Percentiles rank a stretch among this genome's conserved stretches.
Conservation (phyloP, 1,140 invertebrate species). For the Drosophila triauraria region DNA sequence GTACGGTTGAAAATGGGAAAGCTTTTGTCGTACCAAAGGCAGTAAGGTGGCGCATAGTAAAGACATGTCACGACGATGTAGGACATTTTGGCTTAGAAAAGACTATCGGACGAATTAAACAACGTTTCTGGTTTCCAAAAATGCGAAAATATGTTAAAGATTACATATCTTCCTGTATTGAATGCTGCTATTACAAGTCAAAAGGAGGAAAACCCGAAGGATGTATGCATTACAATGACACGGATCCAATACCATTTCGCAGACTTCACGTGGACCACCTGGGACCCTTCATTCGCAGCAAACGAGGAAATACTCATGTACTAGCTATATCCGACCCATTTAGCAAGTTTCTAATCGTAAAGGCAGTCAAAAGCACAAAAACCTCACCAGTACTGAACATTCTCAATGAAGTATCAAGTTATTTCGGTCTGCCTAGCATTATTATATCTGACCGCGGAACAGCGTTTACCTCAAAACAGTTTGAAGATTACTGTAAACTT, state of each 20-base stretch:
- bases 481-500: too few species aligned
- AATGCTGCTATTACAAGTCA: conserved; percentile 1
- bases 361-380: too few species aligned
- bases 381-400: too few species aligned
- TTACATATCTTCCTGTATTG: not conserved
- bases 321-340: too few species aligned
- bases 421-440: too few species aligned
- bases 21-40: not conserved
- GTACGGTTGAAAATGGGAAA: not conserved
- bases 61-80: too few species aligned
- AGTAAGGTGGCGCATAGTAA: conserved; percentile 1
- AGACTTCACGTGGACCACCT: not conserved
- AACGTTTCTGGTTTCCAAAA: conserved; percentile 7
- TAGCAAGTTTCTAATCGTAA: too few species aligned
- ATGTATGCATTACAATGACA: not conserved
- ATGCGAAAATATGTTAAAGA: conserved; percentile 2
- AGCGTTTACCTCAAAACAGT: too few species aligned
- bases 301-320: conserved; percentile 5
- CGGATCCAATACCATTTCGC: not conserved
- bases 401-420: too few species aligned
- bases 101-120: too few species aligned
- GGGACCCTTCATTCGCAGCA: not conserved
- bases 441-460: too few species aligned
- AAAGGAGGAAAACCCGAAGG: not conserved
- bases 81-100: too few species aligned